Evolutionary conservation across 2,888 invertebrate genomes (phyloP).

Genomic region (Polyommatus icarus): DNA sequence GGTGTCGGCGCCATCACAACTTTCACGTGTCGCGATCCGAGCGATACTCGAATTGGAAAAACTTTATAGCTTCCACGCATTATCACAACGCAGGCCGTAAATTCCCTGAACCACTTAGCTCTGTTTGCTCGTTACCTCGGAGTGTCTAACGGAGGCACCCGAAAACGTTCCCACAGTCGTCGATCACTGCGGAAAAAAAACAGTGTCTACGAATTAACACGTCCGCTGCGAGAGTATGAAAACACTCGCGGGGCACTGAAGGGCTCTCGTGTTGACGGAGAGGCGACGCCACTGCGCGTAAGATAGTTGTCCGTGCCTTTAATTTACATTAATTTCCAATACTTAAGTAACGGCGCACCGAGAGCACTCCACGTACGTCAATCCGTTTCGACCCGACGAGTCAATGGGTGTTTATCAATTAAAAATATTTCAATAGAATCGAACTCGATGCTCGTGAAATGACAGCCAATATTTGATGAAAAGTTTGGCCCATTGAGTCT

Average conservation of each 20-base stretch:
- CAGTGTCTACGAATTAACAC: conserved; percentile 80
- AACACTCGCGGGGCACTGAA: conserved; percentile 72
- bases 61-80: conserved; percentile 64
- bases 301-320: conserved; percentile 69
- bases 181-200: conserved; percentile 76
- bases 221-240: conserved; percentile 77
- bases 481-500: neutral
- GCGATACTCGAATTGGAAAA: conserved; percentile 75
- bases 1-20: conserved; percentile 76
- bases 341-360: conserved; percentile 48
- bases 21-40: conserved; percentile 74
- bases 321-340: conserved; percentile 73
- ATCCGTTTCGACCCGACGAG: conserved; percentile 52
- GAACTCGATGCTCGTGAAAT: neutral
- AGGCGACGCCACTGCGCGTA: conserved; percentile 67
- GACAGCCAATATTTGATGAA: neutral
- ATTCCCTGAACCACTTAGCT: conserved; percentile 73
- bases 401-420: conserved; percentile 38
- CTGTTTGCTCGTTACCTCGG: conserved; percentile 76
- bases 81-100: conserved; percentile 65
- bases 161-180: conserved; percentile 79
- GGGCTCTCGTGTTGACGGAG: conserved; percentile 75
- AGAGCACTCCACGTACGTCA: conserved; percentile 58
- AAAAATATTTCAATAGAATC: conserved; percentile 33
- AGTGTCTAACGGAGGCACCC: conserved; percentile 76